A percentile compares a stretch with the other conserved stretches of the same genome.
phyloP scores from a whole-genome alignment of 2,888 invertebrate genomes.

The Xylocampa areola region DNA sequence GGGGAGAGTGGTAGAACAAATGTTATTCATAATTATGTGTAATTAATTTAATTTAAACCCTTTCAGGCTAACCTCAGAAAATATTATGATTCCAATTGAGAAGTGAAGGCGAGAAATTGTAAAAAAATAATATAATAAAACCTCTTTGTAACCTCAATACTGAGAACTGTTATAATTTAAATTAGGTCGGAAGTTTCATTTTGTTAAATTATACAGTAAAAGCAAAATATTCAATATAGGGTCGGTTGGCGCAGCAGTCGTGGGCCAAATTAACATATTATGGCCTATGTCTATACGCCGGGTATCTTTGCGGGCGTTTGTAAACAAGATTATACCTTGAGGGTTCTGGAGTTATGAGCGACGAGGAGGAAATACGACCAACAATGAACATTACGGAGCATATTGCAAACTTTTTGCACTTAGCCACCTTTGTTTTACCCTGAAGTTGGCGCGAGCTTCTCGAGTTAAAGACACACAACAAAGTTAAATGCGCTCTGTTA shows the following conservation, averaged over 20 bases:
- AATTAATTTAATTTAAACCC: neutral
- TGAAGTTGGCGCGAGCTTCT: too few species aligned
- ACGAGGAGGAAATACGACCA: constrained; percentile 50
- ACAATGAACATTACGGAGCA: constrained; percentile 59
- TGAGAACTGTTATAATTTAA: constrained; percentile 39
- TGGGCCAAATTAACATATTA: constrained; percentile 79
- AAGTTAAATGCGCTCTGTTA: constrained; percentile 1
- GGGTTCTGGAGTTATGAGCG: constrained; percentile 69
- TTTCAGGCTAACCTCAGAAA: too few species aligned
- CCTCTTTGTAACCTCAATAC: constrained; percentile 17
- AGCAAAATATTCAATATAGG: constrained; percentile 80
- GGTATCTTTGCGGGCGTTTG: constrained; percentile 67
- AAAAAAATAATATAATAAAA: constrained; percentile 5
- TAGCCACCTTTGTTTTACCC: too few species aligned
- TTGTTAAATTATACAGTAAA: constrained; percentile 76
- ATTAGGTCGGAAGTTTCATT: constrained; percentile 66
- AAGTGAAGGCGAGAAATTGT: neutral
- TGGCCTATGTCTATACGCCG: constrained; percentile 68
- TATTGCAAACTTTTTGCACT: constrained; percentile 43
- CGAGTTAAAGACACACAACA: neutral
- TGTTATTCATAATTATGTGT: too few species aligned
- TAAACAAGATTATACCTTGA: constrained; percentile 72
- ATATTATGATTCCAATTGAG: neutral
- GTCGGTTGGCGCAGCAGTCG: constrained; percentile 69
- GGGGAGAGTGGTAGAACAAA: too few species aligned